A percentile compares a stretch with the other conserved stretches of the same genome.
phyloP scores from a whole-genome alignment of 2,113 vertebrate species.

The Notothenia coriiceps region DNA sequence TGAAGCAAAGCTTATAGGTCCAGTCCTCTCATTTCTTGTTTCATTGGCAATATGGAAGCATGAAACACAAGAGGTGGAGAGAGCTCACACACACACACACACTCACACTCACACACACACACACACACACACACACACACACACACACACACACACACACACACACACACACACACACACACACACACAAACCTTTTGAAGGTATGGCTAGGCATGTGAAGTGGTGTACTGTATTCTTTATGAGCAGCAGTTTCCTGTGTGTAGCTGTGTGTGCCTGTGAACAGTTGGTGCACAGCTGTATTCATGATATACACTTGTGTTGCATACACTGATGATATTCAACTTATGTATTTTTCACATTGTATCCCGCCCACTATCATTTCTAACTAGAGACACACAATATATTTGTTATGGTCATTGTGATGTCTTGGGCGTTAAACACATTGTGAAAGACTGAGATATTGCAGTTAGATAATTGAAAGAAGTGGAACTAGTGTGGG shows the following conservation, averaged over 20 bases:
- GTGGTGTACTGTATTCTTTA: slow-evolving; percentile 33
- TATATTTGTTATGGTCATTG: too few species aligned
- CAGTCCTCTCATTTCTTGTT: slow-evolving; percentile 47
- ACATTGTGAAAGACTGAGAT: too few species aligned
- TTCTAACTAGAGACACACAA: too few species aligned
- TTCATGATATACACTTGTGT: not conserved
- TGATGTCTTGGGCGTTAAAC: too few species aligned
- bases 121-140: not conserved
- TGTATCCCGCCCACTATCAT: too few species aligned
- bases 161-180: slow-evolving; percentile 22
- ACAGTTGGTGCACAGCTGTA: not conserved
- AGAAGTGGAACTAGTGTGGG: too few species aligned
- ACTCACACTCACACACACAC: too few species aligned
- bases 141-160: slow-evolving; percentile 13
- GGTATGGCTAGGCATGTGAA: not conserved
- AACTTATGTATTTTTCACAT: not conserved
- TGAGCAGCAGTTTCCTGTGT: slow-evolving; percentile 32
- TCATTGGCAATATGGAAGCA: slow-evolving; percentile 65
- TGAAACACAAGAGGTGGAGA: slow-evolving; percentile 49
- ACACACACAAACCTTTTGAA: slow-evolving; percentile 11
- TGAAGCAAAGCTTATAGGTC: slow-evolving; percentile 66
- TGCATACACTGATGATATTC: not conserved
- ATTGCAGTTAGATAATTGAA: not conserved
- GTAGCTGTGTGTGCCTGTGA: not conserved
- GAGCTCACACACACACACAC: slow-evolving; percentile 25